Evolutionary conservation across 2,888 invertebrate genomes (phyloP).

Genomic region (Trisateles emortualis): DNA sequence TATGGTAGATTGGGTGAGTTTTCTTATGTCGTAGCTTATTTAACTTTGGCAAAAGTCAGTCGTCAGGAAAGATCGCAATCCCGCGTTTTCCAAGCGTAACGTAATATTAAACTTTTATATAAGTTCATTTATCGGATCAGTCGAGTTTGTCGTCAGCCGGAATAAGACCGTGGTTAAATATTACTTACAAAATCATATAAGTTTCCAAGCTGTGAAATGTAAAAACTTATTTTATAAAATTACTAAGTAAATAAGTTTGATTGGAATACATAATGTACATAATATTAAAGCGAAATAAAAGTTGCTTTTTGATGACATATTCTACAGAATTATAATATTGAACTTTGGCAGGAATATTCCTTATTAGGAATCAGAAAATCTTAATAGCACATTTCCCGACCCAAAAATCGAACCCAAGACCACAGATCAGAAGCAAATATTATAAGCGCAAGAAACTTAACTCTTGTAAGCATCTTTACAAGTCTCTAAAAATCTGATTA

Average conservation of each 20-base stretch:
- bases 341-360: too few species aligned
- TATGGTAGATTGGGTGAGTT: slow-evolving; percentile 55
- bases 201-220: slow-evolving; percentile 23
- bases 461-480: too few species aligned
- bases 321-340: too few species aligned
- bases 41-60: slow-evolving; percentile 62
- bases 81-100: slow-evolving; percentile 47
- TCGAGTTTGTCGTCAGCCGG: slow-evolving; percentile 44
- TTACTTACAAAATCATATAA: slow-evolving; percentile 27
- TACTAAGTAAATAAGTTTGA: not conserved
- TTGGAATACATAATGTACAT: not conserved
- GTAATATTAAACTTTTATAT: slow-evolving; percentile 53
- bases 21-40: slow-evolving; percentile 60
- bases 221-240: slow-evolving; percentile 12
- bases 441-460: too few species aligned
- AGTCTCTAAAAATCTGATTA: too few species aligned
- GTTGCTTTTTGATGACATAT: too few species aligned
- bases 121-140: slow-evolving; percentile 55
- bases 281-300: not conserved
- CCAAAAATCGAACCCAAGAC: too few species aligned
- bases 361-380: too few species aligned
- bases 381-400: too few species aligned
- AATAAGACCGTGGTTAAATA: slow-evolving; percentile 38
- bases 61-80: slow-evolving; percentile 58
- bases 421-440: too few species aligned